Percentiles rank a stretch among this genome's conserved stretches.
These are phyloP conservation scores for Echeneis naucrates DNA, from an alignment of 2,797 vertebrate species.

Conservation along the genomic window DNA sequence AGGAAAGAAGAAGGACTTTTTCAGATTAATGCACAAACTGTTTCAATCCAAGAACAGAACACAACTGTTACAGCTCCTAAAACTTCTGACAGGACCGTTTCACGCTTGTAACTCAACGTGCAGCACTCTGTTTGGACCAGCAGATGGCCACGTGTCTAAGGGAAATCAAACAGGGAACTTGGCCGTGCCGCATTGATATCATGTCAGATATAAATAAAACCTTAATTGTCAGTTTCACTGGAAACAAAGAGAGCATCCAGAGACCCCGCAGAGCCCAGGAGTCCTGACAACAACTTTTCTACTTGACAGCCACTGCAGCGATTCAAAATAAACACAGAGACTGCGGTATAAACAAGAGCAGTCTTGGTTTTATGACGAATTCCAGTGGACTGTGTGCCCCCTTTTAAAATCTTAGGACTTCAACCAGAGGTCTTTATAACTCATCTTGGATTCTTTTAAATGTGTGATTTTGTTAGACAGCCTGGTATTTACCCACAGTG, in stretches of 20 bases:
- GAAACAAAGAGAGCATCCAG: conserved; percentile 19
- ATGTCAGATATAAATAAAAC: conserved; percentile 25
- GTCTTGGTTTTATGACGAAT: conserved; percentile 58
- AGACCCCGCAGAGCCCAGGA: conserved; percentile 19
- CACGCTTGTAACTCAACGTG: neutral
- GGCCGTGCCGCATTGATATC: neutral
- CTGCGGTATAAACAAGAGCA: conserved; percentile 54
- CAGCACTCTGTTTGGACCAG: conserved; percentile 35
- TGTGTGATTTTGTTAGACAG: conserved; percentile 40
- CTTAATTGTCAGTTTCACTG: neutral
- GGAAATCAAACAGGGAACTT: neutral
- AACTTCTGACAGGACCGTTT: neutral
- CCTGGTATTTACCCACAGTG: conserved; percentile 56
- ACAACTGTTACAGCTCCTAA: no score
- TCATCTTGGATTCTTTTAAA: conserved; percentile 16
- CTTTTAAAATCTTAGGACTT: conserved; percentile 40
- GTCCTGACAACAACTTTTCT: conserved; percentile 23
- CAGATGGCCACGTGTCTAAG: conserved; percentile 62
- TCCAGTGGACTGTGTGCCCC: conserved; percentile 47
- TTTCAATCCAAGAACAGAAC: no score
- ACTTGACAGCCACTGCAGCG: conserved; percentile 19
- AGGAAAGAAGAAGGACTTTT: neutral
- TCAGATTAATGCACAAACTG: neutral
- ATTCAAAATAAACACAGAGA: conserved; percentile 57
- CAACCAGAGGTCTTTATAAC: conserved; percentile 40